These are phyloP conservation scores for Mustela nigripes DNA, from an alignment of 2,113 vertebrate species.

Conservation along the genomic window DNA sequence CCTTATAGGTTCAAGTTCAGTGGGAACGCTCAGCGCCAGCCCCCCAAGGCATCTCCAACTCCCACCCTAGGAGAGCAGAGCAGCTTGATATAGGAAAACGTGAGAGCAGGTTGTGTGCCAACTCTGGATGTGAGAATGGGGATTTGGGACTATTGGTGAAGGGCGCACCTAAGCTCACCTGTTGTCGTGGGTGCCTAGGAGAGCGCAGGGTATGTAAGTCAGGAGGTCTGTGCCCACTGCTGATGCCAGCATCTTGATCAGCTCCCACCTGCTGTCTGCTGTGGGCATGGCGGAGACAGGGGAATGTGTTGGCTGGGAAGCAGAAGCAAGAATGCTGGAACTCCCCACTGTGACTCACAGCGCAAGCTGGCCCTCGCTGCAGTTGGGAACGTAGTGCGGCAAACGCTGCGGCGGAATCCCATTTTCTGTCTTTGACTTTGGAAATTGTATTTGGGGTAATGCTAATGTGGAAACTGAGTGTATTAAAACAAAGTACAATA, in stretches of 20 bases:
- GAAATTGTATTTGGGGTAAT: not conserved
- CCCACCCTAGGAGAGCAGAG: not conserved
- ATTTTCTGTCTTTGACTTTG: not conserved
- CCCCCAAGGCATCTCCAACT: not conserved
- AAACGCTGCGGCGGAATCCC: not conserved
- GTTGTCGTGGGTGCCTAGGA: not conserved
- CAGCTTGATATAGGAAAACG: not conserved
- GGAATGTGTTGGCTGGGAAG: not conserved
- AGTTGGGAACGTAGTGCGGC: rapidly evolving
- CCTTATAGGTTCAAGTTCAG: not conserved
- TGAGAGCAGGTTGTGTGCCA: no score
- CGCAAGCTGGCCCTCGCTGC: not conserved
- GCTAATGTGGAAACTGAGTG: not conserved
- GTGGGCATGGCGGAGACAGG: not conserved
- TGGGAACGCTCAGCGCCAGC: not conserved
- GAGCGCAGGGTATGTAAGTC: not conserved
- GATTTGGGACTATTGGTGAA: not conserved
- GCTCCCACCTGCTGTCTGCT: not conserved
- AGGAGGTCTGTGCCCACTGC: not conserved
- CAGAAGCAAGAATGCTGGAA: not conserved
- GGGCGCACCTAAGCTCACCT: not conserved
- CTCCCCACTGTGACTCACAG: not conserved
- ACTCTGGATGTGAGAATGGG: not conserved
- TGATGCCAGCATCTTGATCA: rapidly evolving
- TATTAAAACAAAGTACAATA: not conserved